Percentiles rank a stretch among this genome's conserved stretches.
Evolutionary conservation across 2,888 invertebrate genomes (phyloP).

Genomic region (Drosophila buzzatii): DNA sequence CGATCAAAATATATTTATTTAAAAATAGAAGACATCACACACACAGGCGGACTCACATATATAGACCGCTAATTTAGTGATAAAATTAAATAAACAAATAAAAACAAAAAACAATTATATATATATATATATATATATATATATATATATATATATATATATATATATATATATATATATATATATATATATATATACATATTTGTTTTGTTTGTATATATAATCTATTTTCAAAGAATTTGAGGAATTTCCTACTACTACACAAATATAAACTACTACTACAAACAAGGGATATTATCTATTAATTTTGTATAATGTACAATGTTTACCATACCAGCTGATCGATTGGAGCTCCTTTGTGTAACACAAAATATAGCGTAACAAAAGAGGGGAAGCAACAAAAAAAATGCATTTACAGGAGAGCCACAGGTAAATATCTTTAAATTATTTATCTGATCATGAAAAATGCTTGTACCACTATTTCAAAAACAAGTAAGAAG

Average conservation of each 20-base stretch:
- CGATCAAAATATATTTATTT: slow-evolving; percentile 45
- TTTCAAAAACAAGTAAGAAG: too few relatives aligned
- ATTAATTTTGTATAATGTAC: background rate
- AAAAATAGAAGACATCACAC: slow-evolving; percentile 54
- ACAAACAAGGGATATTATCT: background rate
- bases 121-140: background rate
- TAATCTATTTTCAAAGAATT: too few relatives aligned
- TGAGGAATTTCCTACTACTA: too few relatives aligned
- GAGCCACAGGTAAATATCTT: slow-evolving; percentile 46
- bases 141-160: background rate
- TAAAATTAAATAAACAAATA: slow-evolving; percentile 14
- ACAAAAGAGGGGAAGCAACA: background rate
- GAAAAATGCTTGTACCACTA: too few relatives aligned
- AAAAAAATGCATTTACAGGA: slow-evolving; percentile 70
- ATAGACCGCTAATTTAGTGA: slow-evolving; percentile 21
- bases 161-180: too few relatives aligned
- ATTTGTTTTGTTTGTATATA: too few relatives aligned
- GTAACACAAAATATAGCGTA: background rate
- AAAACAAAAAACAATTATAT: background rate
- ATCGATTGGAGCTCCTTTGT: background rate
- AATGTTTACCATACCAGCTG: slow-evolving; percentile 6
- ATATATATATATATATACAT: background rate
- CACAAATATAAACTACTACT: too few relatives aligned
- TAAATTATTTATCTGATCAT: too few relatives aligned
- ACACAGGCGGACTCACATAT: background rate